Evolutionary conservation across 2,888 invertebrate genomes (phyloP), one percentile per base, ranked within the genome.

Genomic region (Luperina nickerlii): DNA sequence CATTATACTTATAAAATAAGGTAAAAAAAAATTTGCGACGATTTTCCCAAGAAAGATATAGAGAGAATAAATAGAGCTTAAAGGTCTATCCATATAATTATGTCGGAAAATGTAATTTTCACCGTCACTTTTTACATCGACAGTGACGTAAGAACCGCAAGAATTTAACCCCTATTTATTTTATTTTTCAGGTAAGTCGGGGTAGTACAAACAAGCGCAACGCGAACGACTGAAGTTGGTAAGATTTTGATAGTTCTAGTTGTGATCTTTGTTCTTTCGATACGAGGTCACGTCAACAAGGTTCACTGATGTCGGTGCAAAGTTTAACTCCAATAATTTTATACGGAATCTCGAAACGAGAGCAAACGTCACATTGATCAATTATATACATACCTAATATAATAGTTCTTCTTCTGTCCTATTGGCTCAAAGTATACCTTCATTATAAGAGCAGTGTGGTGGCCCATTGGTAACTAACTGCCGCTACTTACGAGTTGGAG

Each of bases 161-260:
- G 15, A 74, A 51, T 24, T 27, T 48, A 73, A 73, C 62, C 51
- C 13, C 60, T 77, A 78, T 70, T 70, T 76, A n/a, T 38, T 70
- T 82, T 68, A 73, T 87, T 77, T 89, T 87, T 67, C 89, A 88
- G 90, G 89, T 89, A 90, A 90, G 86, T 83, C 42, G 32, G 27
- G 54, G 11, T 51, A 51, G 60, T 67, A 65, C 69, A 62, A 75
- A 72, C 74, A 69, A 72, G 60, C 75, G 73, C 62, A 57, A 63
- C 24, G 78, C 15, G 60, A 85, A 82, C 74, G 54, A 71, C 74
- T 66, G 69, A 85, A 84, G 72, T 84, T 85, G 84, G 84, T 84
- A 84, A 84, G 84, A 75, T 85, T 82, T 75, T 75, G 78, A 84
- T 85, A 73, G 86, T 69, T 75, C 69, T 71, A 85, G 68, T 85